Evolutionary conservation across 2,888 invertebrate species (phyloP).

Genomic region (Cheilosia soror): DNA sequence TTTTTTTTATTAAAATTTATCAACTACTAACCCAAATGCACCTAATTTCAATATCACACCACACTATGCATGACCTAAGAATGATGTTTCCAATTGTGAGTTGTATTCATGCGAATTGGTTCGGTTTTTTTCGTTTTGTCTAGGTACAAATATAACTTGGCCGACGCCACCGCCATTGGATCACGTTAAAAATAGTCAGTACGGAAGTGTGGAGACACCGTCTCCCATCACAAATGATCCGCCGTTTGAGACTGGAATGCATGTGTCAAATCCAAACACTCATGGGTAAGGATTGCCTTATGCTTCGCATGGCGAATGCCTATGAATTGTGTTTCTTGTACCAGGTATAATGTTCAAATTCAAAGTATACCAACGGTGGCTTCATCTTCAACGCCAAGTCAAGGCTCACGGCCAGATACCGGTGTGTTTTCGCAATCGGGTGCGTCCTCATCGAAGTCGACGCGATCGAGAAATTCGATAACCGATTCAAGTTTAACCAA

Average conservation of each 20-base stretch:
- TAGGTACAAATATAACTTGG: slow-evolving; percentile 83
- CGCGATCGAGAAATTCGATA: slow-evolving; percentile 79
- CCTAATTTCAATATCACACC: slow-evolving; percentile 74
- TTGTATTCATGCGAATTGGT: slow-evolving; percentile 13
- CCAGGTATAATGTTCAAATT: slow-evolving; percentile 83
- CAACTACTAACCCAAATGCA: slow-evolving; percentile 69
- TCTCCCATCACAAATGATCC: slow-evolving; percentile 83
- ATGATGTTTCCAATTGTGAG: not conserved
- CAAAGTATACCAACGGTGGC: slow-evolving; percentile 81
- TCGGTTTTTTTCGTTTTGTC: slow-evolving; percentile 47
- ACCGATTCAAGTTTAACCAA: slow-evolving; percentile 82
- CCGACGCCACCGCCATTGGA: slow-evolving; percentile 82
- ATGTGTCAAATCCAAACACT: slow-evolving; percentile 83
- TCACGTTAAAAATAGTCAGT: slow-evolving; percentile 82
- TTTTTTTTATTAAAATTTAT: slow-evolving; percentile 41
- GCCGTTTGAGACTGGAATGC: slow-evolving; percentile 79
- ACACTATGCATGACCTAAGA: slow-evolving; percentile 67
- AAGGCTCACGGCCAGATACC: slow-evolving; percentile 81
- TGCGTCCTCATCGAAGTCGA: slow-evolving; percentile 82
- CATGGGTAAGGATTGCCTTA: slow-evolving; percentile 80
- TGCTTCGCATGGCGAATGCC: slow-evolving; percentile 11
- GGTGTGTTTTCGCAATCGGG: slow-evolving; percentile 79
- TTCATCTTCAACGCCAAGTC: slow-evolving; percentile 79
- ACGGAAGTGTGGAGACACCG: slow-evolving; percentile 83
- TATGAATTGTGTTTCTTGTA: slow-evolving; percentile 11